Base-by-base conservation (phyloP, 2,888 invertebrate genomes). In the Icerya purchasi region DNA sequence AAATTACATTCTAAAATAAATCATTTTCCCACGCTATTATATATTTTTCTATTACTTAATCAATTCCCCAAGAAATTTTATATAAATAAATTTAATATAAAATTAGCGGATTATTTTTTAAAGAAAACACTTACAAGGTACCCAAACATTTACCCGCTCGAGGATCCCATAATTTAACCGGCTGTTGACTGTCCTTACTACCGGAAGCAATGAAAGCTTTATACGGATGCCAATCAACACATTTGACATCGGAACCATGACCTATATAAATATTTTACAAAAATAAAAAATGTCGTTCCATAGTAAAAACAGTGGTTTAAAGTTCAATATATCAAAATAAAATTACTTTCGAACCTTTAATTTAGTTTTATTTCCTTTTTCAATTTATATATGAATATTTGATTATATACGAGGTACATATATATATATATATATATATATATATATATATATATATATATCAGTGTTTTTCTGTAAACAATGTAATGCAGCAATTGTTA, bases 181-280 rank as follows among this genome's bases (percentile, higher is more conserved):
- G 98, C 70, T 99, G 98, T 70, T 99, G 98, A 71, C 94, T 96
- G 72, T 99, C 98, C 75, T 98, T 96, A 71, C 96, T 97, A 19
- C 98, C 98, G 1, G 97, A 97, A 51, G 93, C 92, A 66, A 99
- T 84, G 56, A 99, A 79, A 62, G 89, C 86, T 74, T 97, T 98
- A 68, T 90, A 88, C 1, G 98, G 98, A 77, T 99, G 98, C 98
- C 98, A 99, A 72, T 97, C 96, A 3, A 97, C 94, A 75, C 97
- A 94, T 74, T 96, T 96, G 0, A 97, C 97, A 76, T 97, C 97
- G 23, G 96, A 92, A 67, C 97, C 97, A 71, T 97, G 97, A 66
- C 96, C 88, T 82, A 67, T 51, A 65, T 63, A 58, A n/a, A n/a
- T n/a, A n/a, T n/a, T n/a, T 57, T 22, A 14, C 20, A 50, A 10